Evolutionary conservation across 2,113 vertebrate species (phyloP), one percentile per base, ranked within the genome.

Genomic region (Cairina moschata): DNA sequence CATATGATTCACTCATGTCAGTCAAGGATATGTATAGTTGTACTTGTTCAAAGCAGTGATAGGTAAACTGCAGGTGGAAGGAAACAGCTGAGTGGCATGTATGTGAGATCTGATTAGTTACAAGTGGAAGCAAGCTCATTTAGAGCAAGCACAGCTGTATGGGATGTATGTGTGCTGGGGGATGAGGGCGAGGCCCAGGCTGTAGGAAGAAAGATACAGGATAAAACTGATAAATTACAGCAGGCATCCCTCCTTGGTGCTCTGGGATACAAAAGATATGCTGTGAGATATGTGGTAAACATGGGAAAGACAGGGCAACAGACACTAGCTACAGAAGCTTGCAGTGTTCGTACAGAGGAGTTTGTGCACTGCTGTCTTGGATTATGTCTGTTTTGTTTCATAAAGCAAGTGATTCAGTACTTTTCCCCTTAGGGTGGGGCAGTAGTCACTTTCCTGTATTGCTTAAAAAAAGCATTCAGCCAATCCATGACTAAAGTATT

Each of bases 381-480:
- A 44, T 69, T n/a, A 48, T 48, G 23, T 86, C 67, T 69, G 75
- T 79, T 73, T 59, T 88, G 71, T 58, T 79, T 76, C 50, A 62
- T 38, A 77, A 66, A 76, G 40, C 29, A 66, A 85, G n/a, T 44
- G 79, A 94, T 96, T 95, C 8, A 90, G 29, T 40, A 44, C 3
- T 17, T n/a, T 25, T 66, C 77, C 36, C 2, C 17, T 60, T 38
- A 54, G 76, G 82, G 76, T 9, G 34, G 79, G 42, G 90, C 66
- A 78, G 34, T 36, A 46, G 42, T 62, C 83, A 66, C 32, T 91
- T 91, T 60, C 88, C 66, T 69, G 71, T 17, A 20, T 74, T 91
- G 65, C 73, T 96, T 65, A 40, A 38, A 93, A 86, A 93, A 93
- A 91, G 7, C 22, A 52, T 52, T 25, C 75, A 83, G 56, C 34